Base-by-base conservation (phyloP, 2,113 vertebrate species). In the Lethenteron camtschaticum region DNA sequence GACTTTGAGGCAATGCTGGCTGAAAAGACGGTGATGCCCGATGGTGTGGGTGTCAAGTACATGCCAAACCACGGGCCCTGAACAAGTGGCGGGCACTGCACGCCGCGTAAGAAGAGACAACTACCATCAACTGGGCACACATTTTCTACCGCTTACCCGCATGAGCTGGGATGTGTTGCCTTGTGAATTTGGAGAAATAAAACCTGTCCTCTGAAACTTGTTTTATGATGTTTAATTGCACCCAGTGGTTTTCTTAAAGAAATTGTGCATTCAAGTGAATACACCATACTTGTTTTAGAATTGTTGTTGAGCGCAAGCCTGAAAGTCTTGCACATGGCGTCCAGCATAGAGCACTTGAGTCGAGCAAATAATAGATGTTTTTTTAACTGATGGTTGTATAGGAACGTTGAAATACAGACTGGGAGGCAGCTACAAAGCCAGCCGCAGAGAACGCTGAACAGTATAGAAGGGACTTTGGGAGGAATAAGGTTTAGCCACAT, bases 1-100 rank as follows among this genome's bases (percentile, higher is more conserved):
- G 81, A 87, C 69, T 92, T 92, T 68, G 88, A 91, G 60, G 81
- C 84, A 1, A 86, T 89, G 86, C 82, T 92, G 77, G 81, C 83
- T 0, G 83, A 90, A 77, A 89, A 90, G 76, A 82, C 85, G 9
- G 79, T 94, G 75, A 81, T 95, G 70, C 75, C 87, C 3, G 90
- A 94, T 2, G 89, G 88, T 70, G 88, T 87, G 58, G 85, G 85
- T 1, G 90, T 90, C 56, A 91, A 95, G 57, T 94, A 95, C 76
- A 86, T 92, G 75, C 84, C 90, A 8, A 84, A 71, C 73, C 80
- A 76, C 7, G 88, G 87, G 1, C 88, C 87, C 77, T 90, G 77
- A 76, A 78, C 74, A 82, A 80, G 72, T 92, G 88, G 87, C 83
- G 80, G 72, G 77, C 76, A 10, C 75, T 90, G 70, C 85, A 90